Percentiles rank a stretch among this genome's conserved stretches.
Evolutionary conservation across 2,888 invertebrate species (phyloP).

Genomic region (Rotaria magnacalcarata): DNA sequence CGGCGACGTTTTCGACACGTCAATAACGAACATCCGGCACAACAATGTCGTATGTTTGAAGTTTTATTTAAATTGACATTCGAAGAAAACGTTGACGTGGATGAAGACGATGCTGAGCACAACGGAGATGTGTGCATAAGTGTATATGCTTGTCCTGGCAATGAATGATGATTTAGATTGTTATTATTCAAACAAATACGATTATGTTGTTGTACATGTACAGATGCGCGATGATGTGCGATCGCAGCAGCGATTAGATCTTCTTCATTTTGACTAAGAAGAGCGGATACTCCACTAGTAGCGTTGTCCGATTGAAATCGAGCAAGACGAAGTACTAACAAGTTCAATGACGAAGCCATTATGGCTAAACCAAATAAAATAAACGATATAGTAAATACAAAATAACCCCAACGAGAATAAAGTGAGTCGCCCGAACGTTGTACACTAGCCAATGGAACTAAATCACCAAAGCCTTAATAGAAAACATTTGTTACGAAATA

Average conservation of each 20-base stretch:
- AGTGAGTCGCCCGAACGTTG: slow-evolving; percentile 83
- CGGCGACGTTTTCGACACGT: not conserved
- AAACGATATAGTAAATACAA: slow-evolving; percentile 89
- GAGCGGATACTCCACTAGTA: not conserved
- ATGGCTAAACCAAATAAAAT: slow-evolving; percentile 95
- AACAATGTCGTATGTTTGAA: not conserved
- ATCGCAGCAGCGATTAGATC: not conserved
- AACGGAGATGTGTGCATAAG: not conserved
- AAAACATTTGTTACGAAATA: not conserved
- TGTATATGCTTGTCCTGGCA: not conserved
- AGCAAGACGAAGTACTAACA: slow-evolving; percentile 90
- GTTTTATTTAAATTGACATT: not conserved
- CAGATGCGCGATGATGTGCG: not conserved
- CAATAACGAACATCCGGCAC: not conserved
- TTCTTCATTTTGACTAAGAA: not conserved
- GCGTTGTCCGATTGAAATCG: slow-evolving; percentile 87
- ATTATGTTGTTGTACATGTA: not conserved
- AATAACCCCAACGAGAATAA: slow-evolving; percentile 88
- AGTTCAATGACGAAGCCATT: slow-evolving; percentile 93
- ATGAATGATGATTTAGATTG: not conserved
- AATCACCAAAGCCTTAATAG: slow-evolving; percentile 80
- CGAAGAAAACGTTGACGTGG: not conserved
- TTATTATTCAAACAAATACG: not conserved
- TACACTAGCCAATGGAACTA: slow-evolving; percentile 74
- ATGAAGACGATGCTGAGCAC: not conserved